These are phyloP conservation scores for Drosophila malerkotliana DNA, from an alignment of 1,140 invertebrate species.

Conservation along the genomic window DNA sequence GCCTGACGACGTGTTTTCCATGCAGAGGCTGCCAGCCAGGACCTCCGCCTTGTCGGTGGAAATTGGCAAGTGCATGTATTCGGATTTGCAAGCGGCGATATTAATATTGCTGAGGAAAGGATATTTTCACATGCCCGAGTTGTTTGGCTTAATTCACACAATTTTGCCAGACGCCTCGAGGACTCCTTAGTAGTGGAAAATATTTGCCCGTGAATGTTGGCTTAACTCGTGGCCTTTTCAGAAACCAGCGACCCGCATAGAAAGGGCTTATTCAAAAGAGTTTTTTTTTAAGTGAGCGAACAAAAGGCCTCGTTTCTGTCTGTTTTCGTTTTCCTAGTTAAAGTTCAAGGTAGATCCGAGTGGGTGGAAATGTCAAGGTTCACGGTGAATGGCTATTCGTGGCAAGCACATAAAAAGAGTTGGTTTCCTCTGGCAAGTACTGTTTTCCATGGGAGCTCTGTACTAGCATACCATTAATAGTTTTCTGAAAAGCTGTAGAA, in stretches of 20 bases:
- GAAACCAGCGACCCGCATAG: conserved; percentile 9
- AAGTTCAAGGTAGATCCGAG: conserved; percentile 39
- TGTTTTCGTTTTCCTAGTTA: conserved; percentile 9
- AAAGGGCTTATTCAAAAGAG: conserved; percentile 35
- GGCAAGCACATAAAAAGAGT: neutral
- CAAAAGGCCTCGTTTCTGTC: conserved; percentile 18
- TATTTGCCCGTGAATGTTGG: conserved; percentile 34
- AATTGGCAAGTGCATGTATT: conserved; percentile 35
- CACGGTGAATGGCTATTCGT: neutral
- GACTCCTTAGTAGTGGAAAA: neutral
- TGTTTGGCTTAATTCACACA: conserved; percentile 7
- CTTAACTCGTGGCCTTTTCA: conserved; percentile 45
- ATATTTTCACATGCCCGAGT: neutral
- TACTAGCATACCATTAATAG: neutral
- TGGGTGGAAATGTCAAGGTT: conserved; percentile 28
- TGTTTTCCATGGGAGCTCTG: neutral
- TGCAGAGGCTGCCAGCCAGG: neutral
- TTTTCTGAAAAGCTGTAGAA: neutral
- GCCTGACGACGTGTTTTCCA: conserved; percentile 23
- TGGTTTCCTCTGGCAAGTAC: neutral
- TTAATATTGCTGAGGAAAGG: conserved; percentile 12
- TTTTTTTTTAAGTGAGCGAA: conserved; percentile 29
- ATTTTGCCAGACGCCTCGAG: neutral
- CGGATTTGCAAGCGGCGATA: conserved; percentile 14
- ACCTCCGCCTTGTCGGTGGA: neutral